phyloP scores from a whole-genome alignment of 2,888 invertebrate genomes.

The Ornithoptera alexandrae region DNA sequence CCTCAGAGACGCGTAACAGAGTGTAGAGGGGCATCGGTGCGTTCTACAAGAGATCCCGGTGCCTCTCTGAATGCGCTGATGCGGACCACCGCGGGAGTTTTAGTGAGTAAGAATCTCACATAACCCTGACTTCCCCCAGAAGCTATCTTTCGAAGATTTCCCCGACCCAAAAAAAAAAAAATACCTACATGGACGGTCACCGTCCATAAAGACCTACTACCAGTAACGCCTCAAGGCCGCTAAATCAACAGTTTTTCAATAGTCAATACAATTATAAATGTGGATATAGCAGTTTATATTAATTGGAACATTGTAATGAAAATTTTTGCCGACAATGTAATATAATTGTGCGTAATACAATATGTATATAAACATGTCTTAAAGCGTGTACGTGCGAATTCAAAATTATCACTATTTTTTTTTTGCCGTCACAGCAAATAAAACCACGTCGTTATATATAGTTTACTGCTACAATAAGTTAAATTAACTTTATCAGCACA shows the following conservation, averaged over 20 bases:
- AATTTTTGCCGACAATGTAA: background rate
- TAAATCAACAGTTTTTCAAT: background rate
- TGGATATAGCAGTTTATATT: background rate
- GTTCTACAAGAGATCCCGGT: too few species aligned
- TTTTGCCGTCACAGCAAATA: constrained; percentile 12
- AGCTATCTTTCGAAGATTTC: too few species aligned
- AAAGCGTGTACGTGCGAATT: constrained; percentile 31
- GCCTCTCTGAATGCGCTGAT: too few species aligned
- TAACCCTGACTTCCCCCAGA: too few species aligned
- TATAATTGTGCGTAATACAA: constrained; percentile 8
- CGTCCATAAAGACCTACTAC: too few species aligned
- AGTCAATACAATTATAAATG: background rate
- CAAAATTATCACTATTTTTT: background rate
- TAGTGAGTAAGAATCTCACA: too few species aligned
- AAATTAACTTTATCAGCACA: background rate
- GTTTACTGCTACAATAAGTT: constrained; percentile 16
- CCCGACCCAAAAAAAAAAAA: too few species aligned
- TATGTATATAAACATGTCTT: background rate
- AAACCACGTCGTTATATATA: constrained; percentile 27
- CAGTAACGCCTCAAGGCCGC: background rate
- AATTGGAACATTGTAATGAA: background rate
- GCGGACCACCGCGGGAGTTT: too few species aligned
- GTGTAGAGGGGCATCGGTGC: too few species aligned
- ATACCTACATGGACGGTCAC: too few species aligned
- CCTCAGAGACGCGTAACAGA: too few species aligned